These are phyloP conservation scores for Alosa alosa DNA, from an alignment of 2,113 vertebrate species.

Conservation along the genomic window DNA sequence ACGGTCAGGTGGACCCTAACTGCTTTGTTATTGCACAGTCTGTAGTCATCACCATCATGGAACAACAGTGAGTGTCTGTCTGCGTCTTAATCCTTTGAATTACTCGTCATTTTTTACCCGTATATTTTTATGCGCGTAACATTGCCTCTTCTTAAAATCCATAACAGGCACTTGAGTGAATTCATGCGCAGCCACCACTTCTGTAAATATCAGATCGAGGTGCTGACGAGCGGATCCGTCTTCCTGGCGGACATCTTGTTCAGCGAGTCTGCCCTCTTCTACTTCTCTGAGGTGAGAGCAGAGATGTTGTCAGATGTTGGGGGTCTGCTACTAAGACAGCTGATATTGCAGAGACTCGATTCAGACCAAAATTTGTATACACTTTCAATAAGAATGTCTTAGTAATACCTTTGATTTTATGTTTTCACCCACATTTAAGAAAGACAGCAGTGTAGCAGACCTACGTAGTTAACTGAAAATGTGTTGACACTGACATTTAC, in stretches of 20 bases:
- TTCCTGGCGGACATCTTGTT: constrained; percentile 98
- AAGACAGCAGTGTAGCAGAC: background rate
- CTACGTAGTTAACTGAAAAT: no score
- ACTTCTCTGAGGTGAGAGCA: constrained; percentile 94
- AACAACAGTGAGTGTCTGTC: constrained; percentile 86
- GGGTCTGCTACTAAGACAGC: background rate
- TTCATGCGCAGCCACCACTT: constrained; percentile 97
- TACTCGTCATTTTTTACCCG: background rate
- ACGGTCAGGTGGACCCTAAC: constrained; percentile 97
- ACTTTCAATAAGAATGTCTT: background rate
- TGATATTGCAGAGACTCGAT: background rate
- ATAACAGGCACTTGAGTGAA: constrained; percentile 92
- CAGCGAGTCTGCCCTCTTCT: constrained; percentile 97
- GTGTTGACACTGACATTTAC: no score
- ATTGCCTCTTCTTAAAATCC: constrained; percentile 31
- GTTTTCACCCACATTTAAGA: background rate
- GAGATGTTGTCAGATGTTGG: no score
- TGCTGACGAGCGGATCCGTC: constrained; percentile 97
- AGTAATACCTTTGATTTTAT: background rate
- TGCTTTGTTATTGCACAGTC: constrained; percentile 93
- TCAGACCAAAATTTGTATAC: no score
- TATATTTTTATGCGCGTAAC: constrained; percentile 1
- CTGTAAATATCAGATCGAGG: constrained; percentile 99
- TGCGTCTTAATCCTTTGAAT: background rate
- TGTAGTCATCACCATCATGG: constrained; percentile 85